Evolutionary conservation across 2,797 vertebrate genomes (phyloP), one percentile per base, ranked within the genome.

Genomic region (Spatula clypeata): DNA sequence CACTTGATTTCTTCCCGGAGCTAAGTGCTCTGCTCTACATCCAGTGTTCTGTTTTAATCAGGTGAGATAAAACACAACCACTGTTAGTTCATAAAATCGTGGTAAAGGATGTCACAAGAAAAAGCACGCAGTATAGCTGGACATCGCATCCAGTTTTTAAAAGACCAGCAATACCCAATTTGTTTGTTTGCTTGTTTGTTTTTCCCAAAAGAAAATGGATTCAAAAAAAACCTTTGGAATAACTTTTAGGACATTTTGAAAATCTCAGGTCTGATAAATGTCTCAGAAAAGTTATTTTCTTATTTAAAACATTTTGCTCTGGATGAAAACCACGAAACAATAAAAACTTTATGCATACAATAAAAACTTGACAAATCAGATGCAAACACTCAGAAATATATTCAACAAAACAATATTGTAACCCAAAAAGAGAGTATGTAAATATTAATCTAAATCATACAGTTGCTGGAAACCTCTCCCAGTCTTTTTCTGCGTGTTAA

Each of bases 1-100:
- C 61, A 86, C 76, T 77, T 80, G 49, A 93, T 83, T 93, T 93
- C 36, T 34, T 65, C 82, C 85, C 58, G 73, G 62, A 88, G 83
- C 49, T 86, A 79, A 2, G 0, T 61, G 47, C 51, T 92, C 62
- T 93, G 42, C 67, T 91, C 81, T 84, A 72, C 34, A 89, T 77
- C 27, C 71, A 88, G 45, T 86, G 20, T 20, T 90, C 79, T 67
- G 34, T 67, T 95, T 77, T 79, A 81, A 93, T 72, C 66, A 84
- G 42, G 66, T 31, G 66, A 92, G 73, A 86, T 89, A 91, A 93
- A 84, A 38, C 58, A 76, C 29, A 90, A 57, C 47, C 85, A 82
- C 42, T 87, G 84, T 69, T 85, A 96, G 60, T 49, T 69, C 58
- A 58, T 62, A 51, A 86, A 88, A 89, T 79, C 77, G 66, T 0